Conservation (phyloP, 37 sponge, comb jelly and placozoan species). For the Crambe crambe region DNA sequence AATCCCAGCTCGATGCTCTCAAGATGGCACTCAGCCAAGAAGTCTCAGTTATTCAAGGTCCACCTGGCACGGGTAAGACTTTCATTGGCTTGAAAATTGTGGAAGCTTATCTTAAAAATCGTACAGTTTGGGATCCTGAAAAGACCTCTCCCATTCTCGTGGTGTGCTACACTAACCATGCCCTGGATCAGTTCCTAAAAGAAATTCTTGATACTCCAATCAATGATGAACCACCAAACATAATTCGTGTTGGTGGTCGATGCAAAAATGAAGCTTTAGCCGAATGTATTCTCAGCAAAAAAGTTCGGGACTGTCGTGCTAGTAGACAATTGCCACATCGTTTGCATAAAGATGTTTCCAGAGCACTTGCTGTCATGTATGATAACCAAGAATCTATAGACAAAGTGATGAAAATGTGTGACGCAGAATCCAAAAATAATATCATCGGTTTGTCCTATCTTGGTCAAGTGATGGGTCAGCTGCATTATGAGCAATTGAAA, state of each 20-base stretch:
- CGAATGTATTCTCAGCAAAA: slow-evolving; percentile 33
- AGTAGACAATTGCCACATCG: slow-evolving; percentile 7
- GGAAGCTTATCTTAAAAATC: slow-evolving; percentile 60
- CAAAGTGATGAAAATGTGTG: neutral
- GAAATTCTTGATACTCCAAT: slow-evolving; percentile 25
- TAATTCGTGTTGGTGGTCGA: slow-evolving; percentile 88
- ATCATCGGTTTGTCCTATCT: slow-evolving; percentile 6
- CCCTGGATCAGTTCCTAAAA: slow-evolving; percentile 93
- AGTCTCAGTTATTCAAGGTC: slow-evolving; percentile 93
- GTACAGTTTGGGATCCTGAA: slow-evolving; percentile 47
- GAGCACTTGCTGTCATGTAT: neutral
- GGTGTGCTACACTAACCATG: slow-evolving; percentile 97
- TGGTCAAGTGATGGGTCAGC: neutral
- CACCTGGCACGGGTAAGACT: slow-evolving; percentile 97
- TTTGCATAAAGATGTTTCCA: neutral
- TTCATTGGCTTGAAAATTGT: slow-evolving; percentile 84
- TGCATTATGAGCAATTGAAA: slow-evolving; percentile 10
- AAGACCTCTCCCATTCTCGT: slow-evolving; percentile 79
- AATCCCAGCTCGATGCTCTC: slow-evolving; percentile 74
- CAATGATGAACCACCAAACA: slow-evolving; percentile 34
- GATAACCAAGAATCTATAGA: neutral
- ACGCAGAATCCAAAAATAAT: neutral
- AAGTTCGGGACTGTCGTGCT: neutral
- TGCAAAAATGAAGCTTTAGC: slow-evolving; percentile 75
- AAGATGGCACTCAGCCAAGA: slow-evolving; percentile 72